phyloP scores from a whole-genome alignment of 2,888 invertebrate genomes.

The Erebia ligea region DNA sequence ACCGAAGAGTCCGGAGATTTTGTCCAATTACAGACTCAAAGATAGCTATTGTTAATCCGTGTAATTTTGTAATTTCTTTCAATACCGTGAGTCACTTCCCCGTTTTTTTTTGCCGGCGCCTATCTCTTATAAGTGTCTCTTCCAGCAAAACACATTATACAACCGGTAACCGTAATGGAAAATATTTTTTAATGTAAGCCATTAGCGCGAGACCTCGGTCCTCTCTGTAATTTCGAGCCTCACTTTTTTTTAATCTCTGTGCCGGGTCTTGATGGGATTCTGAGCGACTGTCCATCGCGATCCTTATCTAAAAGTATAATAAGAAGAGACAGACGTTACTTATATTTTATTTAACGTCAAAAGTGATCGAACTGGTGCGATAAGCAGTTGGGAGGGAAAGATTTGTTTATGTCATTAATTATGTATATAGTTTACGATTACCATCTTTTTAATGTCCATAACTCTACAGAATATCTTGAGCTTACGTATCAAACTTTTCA shows the following conservation, averaged over 20 bases:
- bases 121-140: constrained; percentile 49
- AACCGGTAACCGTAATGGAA: constrained; percentile 70
- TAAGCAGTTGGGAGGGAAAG: constrained; percentile 65
- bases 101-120: constrained; percentile 55
- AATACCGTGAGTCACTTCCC: constrained; percentile 50
- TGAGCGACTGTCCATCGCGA: constrained; percentile 78
- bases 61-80: constrained; percentile 24
- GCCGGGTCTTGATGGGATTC: constrained; percentile 75
- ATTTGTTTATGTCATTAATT: constrained; percentile 79
- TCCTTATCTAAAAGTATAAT: constrained; percentile 78
- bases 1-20: constrained; percentile 45
- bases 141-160: constrained; percentile 62
- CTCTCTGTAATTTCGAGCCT: constrained; percentile 75
- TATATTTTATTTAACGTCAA: constrained; percentile 81
- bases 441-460: constrained; percentile 43
- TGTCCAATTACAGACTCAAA: constrained; percentile 43
- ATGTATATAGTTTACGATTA: constrained; percentile 58
- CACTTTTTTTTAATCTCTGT: constrained; percentile 72
- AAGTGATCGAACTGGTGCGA: constrained; percentile 75
- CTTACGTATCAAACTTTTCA: constrained; percentile 1
- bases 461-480: constrained; percentile 28
- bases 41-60: constrained; percentile 17
- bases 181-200: constrained; percentile 78
- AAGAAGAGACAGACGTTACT: constrained; percentile 81
- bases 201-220: constrained; percentile 73